Conservation (phyloP, 1,140 invertebrate genomes). For the Lepeophtheirus salmonis region DNA sequence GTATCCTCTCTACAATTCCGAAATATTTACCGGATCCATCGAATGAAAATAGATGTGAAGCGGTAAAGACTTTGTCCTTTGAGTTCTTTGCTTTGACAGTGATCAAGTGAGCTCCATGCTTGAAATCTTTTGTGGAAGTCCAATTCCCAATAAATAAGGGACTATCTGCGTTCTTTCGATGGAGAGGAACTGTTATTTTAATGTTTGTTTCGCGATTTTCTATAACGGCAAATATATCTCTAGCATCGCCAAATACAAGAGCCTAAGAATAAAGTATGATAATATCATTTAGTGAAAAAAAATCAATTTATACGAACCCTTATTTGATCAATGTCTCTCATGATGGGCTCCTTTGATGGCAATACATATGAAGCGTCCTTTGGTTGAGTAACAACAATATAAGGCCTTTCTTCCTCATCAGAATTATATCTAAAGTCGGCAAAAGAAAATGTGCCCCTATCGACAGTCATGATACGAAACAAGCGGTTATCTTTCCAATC, state of each 20-base stretch:
- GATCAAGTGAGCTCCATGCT: constrained; percentile 51
- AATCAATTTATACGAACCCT: neutral
- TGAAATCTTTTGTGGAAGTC: constrained; percentile 26
- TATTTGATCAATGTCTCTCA: neutral
- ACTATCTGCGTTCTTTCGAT: neutral
- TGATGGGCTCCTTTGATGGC: neutral
- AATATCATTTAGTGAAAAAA: neutral
- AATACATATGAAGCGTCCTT: neutral
- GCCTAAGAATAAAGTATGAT: neutral
- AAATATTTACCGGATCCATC: neutral
- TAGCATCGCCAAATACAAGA: neutral
- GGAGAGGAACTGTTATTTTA: neutral
- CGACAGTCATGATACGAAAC: constrained; percentile 61
- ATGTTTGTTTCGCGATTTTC: neutral
- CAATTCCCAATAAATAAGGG: neutral
- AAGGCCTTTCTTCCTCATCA: neutral
- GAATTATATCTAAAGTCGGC: constrained; percentile 34
- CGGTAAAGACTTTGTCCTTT: constrained; percentile 34
- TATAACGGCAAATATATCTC: neutral
- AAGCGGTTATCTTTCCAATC: constrained; percentile 84
- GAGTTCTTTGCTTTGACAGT: constrained; percentile 69
- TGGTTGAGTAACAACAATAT: neutral
- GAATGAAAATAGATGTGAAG: neutral
- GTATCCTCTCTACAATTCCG: neutral
- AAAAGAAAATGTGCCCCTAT: constrained; percentile 77